A percentile compares a stretch with the other conserved stretches of the same genome.
Conservation (phyloP, 2,113 vertebrate species). For the Megatriorchis doriae region DNA sequence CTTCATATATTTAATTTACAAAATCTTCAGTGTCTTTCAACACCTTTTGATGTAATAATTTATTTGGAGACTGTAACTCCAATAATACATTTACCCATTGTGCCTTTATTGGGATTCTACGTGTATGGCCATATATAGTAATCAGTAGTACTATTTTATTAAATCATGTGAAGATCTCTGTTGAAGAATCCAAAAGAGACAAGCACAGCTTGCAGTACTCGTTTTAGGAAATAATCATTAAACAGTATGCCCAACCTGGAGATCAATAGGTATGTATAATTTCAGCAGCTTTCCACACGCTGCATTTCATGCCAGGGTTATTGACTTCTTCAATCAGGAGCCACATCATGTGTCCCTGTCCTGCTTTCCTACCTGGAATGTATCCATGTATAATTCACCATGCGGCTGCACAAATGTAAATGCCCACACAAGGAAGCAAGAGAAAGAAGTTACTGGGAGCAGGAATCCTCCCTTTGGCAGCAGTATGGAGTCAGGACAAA, state of each 20-base stretch:
- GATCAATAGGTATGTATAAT: not conserved
- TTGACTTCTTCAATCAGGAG: not conserved
- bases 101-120: not conserved
- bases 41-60: not conserved
- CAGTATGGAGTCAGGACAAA: not conserved
- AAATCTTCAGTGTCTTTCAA: not conserved
- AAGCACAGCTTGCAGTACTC: not conserved
- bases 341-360: not conserved
- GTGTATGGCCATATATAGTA: not conserved
- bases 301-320: not conserved
- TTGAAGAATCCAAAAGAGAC: not conserved
- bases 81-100: not conserved
- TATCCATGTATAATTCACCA: not conserved
- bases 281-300: not conserved
- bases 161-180: not conserved
- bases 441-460: not conserved
- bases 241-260: not conserved
- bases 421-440: not conserved
- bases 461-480: not conserved
- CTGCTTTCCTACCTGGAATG: not conserved
- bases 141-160: not conserved
- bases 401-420: not conserved
- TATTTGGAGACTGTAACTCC: not conserved
- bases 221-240: not conserved
- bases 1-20: not conserved